Conservation (phyloP, 2,113 vertebrate genomes). For the Phylloscopus trochilus region DNA sequence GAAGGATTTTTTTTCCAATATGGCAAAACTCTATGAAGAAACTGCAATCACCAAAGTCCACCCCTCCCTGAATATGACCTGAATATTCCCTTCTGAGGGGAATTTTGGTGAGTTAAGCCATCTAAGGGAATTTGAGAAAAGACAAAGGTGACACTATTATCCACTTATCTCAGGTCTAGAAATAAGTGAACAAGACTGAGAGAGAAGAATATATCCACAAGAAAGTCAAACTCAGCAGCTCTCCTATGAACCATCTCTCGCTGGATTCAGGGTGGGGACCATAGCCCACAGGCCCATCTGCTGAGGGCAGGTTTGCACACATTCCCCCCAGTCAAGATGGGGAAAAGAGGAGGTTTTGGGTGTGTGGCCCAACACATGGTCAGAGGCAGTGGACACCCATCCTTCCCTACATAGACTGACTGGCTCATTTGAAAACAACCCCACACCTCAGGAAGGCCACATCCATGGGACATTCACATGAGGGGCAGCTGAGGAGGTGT, state of each 20-base stretch:
- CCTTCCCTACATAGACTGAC: background rate
- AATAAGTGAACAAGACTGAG: too few species aligned
- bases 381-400: background rate
- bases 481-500: background rate
- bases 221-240: background rate
- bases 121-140: background rate
- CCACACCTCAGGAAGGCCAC: background rate
- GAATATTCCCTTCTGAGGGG: background rate
- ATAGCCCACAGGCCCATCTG: background rate
- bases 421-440: background rate
- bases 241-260: too few species aligned
- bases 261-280: background rate
- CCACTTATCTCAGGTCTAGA: background rate
- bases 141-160: background rate
- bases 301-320: background rate
- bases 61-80: background rate
- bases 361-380: fast-evolving
- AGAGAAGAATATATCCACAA: background rate
- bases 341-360: background rate
- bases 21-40: background rate
- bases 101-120: background rate
- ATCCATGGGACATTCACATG: too few species aligned
- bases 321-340: fast-evolving
- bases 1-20: background rate
- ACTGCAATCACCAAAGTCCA: background rate